A percentile compares a stretch with the other conserved stretches of the same genome.
Conservation (phyloP, 2,797 vertebrate genomes). For the Hafferia zeledoni region DNA sequence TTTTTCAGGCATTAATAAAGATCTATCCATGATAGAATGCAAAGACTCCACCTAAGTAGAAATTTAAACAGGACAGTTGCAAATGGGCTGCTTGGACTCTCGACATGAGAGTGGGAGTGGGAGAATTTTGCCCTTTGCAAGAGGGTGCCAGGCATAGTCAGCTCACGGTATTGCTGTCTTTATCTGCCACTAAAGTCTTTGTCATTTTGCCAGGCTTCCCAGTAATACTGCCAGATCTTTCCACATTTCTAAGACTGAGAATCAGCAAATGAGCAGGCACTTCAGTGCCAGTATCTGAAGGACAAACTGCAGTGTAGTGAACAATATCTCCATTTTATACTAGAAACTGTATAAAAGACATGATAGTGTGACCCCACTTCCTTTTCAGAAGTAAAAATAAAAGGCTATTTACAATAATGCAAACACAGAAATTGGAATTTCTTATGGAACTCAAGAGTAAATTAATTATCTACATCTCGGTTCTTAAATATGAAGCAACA, state of each 20-base stretch:
- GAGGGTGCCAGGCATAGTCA: not conserved
- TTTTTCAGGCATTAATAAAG: not conserved
- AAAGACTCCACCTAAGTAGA: not conserved
- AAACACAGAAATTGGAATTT: not conserved
- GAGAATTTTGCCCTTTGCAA: not conserved
- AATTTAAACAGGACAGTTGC: not conserved
- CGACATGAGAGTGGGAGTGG: not conserved
- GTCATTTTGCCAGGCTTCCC: not conserved
- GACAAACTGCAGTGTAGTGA: not conserved
- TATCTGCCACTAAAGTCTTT: not conserved
- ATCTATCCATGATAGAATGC: rapidly evolving
- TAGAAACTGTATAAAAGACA: not conserved
- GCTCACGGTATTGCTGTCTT: not conserved
- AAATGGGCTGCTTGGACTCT: not conserved
- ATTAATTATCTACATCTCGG: not conserved
- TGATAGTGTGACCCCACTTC: not conserved
- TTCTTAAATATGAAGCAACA: conserved; percentile 25
- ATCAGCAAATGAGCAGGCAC: not conserved
- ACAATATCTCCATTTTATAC: not conserved
- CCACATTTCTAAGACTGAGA: not conserved
- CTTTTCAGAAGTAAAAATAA: not conserved
- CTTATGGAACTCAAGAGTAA: not conserved
- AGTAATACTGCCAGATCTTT: not conserved
- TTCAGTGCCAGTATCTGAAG: not conserved
- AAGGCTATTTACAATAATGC: not conserved